These are phyloP conservation scores for Shinisaurus crocodilurus DNA, from an alignment of 2,113 vertebrate species.

Conservation along the genomic window DNA sequence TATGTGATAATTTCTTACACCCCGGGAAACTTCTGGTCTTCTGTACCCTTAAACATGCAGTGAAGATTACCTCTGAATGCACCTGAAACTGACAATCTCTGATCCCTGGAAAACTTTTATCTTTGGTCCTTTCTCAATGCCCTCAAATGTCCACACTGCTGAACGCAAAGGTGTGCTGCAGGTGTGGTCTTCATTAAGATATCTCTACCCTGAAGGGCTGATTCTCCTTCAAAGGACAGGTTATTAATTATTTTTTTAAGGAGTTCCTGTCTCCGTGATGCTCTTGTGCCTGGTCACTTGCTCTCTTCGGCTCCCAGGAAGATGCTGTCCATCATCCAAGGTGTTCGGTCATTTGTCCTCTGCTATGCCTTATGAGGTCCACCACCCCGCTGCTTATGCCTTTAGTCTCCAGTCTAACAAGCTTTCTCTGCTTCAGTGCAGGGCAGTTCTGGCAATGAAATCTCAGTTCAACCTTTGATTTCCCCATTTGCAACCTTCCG, in stretches of 20 bases:
- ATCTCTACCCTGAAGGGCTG: not conserved
- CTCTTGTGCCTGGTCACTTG: not conserved
- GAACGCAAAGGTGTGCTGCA: not conserved
- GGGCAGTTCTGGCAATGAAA: rapidly evolving
- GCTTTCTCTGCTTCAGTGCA: not conserved
- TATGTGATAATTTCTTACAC: not conserved
- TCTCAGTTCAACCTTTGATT: rapidly evolving
- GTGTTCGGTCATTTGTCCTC: not conserved
- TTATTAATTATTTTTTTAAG: too few relatives aligned
- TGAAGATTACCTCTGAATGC: not conserved
- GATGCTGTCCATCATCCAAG: not conserved
- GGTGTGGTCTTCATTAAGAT: not conserved
- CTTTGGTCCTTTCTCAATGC: rapidly evolving
- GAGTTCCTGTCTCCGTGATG: rapidly evolving
- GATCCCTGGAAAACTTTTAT: too few relatives aligned
- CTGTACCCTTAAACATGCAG: not conserved
- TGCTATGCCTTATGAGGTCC: rapidly evolving
- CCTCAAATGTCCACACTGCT: not conserved
- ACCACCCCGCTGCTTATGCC: not conserved
- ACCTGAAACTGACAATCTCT: not conserved
- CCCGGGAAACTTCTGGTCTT: not conserved
- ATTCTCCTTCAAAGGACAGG: not conserved
- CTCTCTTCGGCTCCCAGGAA: not conserved
- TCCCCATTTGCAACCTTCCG: not conserved
- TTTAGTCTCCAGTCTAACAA: not conserved